phyloP scores from a whole-genome alignment of 53 echinoderm and acorn worm genomes.

The Pentamera pediparva region DNA sequence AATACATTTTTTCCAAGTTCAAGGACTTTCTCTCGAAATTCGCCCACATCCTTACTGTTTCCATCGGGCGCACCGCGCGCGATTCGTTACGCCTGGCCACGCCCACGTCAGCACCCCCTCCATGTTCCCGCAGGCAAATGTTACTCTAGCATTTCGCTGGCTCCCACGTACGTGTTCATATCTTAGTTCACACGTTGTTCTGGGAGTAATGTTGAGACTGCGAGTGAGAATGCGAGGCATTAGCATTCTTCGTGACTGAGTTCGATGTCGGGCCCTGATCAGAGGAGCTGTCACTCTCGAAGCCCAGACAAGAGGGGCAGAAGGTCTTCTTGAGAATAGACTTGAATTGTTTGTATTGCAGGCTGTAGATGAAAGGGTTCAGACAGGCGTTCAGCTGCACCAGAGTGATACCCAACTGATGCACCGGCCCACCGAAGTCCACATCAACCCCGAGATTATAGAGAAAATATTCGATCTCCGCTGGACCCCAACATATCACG shows the following conservation, averaged over 20 bases:
- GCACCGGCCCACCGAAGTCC: constrained; percentile 12
- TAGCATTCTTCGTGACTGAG: constrained; percentile 12
- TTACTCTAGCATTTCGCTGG: no score
- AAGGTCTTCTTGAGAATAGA: constrained; percentile 6
- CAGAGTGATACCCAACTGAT: constrained; percentile 14
- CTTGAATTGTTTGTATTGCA: constrained; percentile 37
- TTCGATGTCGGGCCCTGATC: constrained; percentile 15
- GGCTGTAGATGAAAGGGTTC: constrained; percentile 18
- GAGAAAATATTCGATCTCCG: constrained; percentile 21
- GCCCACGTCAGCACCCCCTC: no score
- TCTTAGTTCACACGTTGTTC: constrained; percentile 2
- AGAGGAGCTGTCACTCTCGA: constrained; percentile 6
- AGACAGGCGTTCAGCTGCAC: constrained; percentile 21
- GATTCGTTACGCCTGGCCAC: no score
- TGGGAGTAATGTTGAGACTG: constrained; percentile 9
- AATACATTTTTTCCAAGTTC: no score
- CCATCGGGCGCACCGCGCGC: no score
- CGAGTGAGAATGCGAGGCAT: no score
- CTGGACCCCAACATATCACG: constrained; percentile 19
- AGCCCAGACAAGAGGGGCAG: constrained; percentile 20
- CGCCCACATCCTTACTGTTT: no score
- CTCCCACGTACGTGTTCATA: no score
- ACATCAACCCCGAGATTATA: constrained; percentile 3
- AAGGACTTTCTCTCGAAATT: no score
- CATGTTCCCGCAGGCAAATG: no score